Conservation (phyloP, 2,797 vertebrate genomes). For the Lindbergichthys nudifrons region DNA sequence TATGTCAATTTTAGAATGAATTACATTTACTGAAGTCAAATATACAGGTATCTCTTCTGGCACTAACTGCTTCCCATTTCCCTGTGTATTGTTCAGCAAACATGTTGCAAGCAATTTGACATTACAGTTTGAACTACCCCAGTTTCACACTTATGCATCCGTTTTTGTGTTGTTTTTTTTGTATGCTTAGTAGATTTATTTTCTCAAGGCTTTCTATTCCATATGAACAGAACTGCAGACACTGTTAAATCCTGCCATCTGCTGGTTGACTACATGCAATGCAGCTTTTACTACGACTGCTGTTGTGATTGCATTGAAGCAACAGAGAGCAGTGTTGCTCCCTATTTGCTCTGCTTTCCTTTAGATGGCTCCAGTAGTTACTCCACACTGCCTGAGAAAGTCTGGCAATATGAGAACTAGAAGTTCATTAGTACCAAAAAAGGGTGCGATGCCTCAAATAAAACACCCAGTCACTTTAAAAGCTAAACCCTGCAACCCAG, state of each 20-base stretch:
- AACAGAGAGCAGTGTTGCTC: constrained; percentile 61
- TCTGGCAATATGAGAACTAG: constrained; percentile 16
- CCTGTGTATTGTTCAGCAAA: neutral
- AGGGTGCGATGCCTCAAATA: constrained; percentile 12
- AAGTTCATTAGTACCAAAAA: constrained; percentile 7
- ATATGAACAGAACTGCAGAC: neutral
- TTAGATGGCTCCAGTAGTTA: neutral
- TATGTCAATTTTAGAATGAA: neutral
- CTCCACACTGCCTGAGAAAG: constrained; percentile 23
- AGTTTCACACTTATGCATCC: neutral
- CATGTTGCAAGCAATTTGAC: neutral
- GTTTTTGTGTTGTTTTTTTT: neutral
- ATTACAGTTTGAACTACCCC: neutral
- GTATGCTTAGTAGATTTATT: neutral
- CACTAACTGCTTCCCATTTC: neutral
- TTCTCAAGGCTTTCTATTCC: neutral
- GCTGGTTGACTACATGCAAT: constrained; percentile 33
- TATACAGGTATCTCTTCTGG: no score
- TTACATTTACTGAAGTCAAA: neutral
- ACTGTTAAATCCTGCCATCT: constrained; percentile 55
- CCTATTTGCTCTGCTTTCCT: neutral
- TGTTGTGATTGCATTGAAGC: constrained; percentile 5
- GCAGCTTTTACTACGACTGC: constrained; percentile 4
- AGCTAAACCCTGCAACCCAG: constrained; percentile 24
- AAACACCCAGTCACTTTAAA: constrained; percentile 18